Evolutionary conservation across 2,797 vertebrate genomes (phyloP).

Genomic region (Halcyon chelicuti): DNA sequence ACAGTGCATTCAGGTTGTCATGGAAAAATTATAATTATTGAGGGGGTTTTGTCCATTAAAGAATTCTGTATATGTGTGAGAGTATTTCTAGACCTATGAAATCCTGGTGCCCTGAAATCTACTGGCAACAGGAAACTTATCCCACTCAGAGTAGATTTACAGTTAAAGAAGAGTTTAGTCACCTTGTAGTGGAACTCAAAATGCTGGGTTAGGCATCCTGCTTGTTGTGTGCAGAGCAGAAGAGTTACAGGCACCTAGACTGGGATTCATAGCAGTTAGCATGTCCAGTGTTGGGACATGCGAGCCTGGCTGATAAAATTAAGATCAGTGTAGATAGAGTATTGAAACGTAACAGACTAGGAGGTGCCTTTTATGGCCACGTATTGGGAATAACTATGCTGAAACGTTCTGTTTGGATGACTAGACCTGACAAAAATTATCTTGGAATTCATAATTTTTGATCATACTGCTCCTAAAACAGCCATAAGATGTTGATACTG

Average conservation of each 20-base stretch:
- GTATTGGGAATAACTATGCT: not conserved
- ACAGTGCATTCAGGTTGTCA: not conserved
- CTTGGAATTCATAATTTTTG: not conserved
- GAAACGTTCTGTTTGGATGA: not conserved
- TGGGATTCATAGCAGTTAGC: not conserved
- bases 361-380: not conserved
- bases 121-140: not conserved
- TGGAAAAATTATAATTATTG: not conserved
- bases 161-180: not conserved
- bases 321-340: not conserved
- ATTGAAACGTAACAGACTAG: not conserved
- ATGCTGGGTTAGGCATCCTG: not conserved
- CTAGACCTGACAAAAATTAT: not conserved
- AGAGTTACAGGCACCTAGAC: not conserved
- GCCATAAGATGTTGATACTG: not conserved
- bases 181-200: not conserved
- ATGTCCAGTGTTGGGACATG: not conserved
- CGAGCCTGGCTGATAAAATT: not conserved
- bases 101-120: not conserved
- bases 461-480: not conserved
- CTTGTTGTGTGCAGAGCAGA: not conserved
- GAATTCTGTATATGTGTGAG: not conserved
- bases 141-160: not conserved
- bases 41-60: not conserved
- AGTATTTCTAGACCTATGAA: not conserved